Percentiles rank a stretch among this genome's conserved stretches.
phyloP scores from a whole-genome alignment of 1,140 invertebrate species.

The Apis cerana region DNA sequence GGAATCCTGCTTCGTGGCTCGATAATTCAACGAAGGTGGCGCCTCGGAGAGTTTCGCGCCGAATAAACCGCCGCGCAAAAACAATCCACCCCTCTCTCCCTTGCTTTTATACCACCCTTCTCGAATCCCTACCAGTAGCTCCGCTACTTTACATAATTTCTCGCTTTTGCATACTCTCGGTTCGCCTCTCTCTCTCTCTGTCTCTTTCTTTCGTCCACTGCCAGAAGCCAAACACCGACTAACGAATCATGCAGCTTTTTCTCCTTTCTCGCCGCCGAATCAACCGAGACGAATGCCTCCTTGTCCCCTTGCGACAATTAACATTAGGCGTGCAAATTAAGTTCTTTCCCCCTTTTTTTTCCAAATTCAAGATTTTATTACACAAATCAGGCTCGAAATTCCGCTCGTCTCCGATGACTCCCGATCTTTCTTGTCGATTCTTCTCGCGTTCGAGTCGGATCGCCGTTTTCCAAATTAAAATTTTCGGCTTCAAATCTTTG shows the following conservation, averaged over 20 bases:
- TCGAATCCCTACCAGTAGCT: conserved; percentile 3
- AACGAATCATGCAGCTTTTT: conserved; percentile 47
- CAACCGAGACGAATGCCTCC: not conserved
- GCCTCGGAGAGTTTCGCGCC: conserved; percentile 57
- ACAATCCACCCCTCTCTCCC: conserved; percentile 29
- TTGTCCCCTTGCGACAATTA: not conserved
- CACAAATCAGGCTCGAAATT: too few species aligned
- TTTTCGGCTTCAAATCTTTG: too few species aligned
- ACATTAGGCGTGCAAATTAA: not conserved
- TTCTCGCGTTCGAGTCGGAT: too few species aligned
- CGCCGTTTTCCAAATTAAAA: too few species aligned
- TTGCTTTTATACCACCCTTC: not conserved
- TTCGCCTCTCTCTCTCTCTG: conserved; percentile 44
- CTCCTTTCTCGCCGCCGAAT: not conserved
- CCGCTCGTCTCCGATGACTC: too few species aligned
- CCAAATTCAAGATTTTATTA: too few species aligned
- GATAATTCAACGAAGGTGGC: conserved; percentile 63
- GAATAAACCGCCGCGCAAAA: conserved; percentile 60
- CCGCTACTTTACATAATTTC: conserved; percentile 73
- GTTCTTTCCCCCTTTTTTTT: too few species aligned
- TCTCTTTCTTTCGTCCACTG: conserved; percentile 18
- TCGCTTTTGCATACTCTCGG: conserved; percentile 69
- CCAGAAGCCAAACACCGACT: conserved; percentile 21
- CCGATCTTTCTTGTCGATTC: too few species aligned
- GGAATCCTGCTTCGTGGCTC: conserved; percentile 51